Conservation (phyloP, 1,140 invertebrate genomes). For the Sycophaga agraensis region DNA sequence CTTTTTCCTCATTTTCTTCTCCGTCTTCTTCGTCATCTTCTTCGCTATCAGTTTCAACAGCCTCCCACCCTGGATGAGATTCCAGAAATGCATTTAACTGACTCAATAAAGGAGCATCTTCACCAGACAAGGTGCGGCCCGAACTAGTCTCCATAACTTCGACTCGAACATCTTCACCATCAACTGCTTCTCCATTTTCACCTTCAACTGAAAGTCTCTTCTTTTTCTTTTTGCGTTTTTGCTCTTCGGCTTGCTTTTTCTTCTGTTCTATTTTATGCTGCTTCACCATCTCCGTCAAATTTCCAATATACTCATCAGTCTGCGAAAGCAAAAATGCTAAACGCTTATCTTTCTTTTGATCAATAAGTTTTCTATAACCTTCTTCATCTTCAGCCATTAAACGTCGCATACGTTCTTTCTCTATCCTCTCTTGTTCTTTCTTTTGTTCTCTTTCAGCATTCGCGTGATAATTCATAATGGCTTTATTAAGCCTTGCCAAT, state of each 20-base stretch:
- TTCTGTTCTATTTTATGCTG: constrained; percentile 89
- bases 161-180: constrained; percentile 73
- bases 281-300: constrained; percentile 95
- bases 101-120: constrained; percentile 87
- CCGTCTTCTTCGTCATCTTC: constrained; percentile 70
- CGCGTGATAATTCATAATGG: constrained; percentile 93
- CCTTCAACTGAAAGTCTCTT: constrained; percentile 65
- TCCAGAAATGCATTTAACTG: constrained; percentile 84
- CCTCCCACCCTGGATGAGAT: constrained; percentile 86
- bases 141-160: constrained; percentile 86
- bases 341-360: constrained; percentile 99
- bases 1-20: constrained; percentile 52
- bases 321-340: constrained; percentile 95
- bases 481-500: constrained; percentile 88
- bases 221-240: constrained; percentile 66
- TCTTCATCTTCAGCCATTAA: constrained; percentile 97
- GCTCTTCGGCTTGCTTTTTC: constrained; percentile 80
- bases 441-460: constrained; percentile 98
- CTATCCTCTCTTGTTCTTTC: constrained; percentile 97
- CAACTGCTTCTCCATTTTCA: constrained; percentile 64
- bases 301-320: constrained; percentile 98
- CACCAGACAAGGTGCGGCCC: constrained; percentile 79
- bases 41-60: constrained; percentile 73
- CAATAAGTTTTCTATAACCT: constrained; percentile 94
- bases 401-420: constrained; percentile 97